Percentiles rank a stretch among this genome's conserved stretches.
Evolutionary conservation across 64 coral and sea anemone species (phyloP).

Genomic region (Montipora foliosa): DNA sequence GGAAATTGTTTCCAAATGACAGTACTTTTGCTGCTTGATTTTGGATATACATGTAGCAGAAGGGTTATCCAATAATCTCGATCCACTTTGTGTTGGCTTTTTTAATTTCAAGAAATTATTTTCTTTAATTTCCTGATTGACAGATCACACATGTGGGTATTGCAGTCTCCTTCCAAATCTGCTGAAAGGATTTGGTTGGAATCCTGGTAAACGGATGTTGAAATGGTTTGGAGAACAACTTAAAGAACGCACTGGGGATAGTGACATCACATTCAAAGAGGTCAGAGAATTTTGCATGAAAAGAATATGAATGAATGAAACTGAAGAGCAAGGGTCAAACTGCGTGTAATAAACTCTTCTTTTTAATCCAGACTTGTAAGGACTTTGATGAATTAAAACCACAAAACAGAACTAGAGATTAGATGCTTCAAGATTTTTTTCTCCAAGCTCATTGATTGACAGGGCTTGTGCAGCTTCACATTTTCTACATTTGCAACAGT

Average conservation of each 20-base stretch:
- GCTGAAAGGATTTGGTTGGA: conserved; percentile 97
- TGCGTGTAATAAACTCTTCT: neutral
- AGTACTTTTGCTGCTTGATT: too few species aligned
- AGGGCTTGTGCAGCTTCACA: too few species aligned
- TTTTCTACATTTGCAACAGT: too few species aligned
- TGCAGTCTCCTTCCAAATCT: conserved; percentile 96
- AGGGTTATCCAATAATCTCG: too few species aligned
- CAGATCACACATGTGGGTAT: conserved; percentile 98
- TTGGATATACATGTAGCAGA: too few species aligned
- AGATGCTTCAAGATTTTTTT: too few species aligned
- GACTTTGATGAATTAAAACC: too few species aligned
- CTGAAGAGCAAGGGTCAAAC: neutral
- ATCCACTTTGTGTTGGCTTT: too few species aligned
- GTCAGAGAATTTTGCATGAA: conserved; percentile 33
- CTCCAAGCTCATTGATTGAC: too few species aligned
- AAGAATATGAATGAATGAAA: neutral
- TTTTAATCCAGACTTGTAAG: neutral
- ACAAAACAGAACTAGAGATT: too few species aligned
- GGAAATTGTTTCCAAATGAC: too few species aligned
- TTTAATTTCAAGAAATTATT: too few species aligned
- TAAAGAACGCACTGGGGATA: conserved; percentile 94
- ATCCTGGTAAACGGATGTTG: conserved; percentile 95
- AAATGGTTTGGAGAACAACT: conserved; percentile 99
- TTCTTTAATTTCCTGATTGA: neutral
- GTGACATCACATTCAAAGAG: conserved; percentile 97